These are phyloP conservation scores for Phrynosoma blainvillii DNA, from an alignment of 2,113 vertebrate genomes.

Conservation along the genomic window DNA sequence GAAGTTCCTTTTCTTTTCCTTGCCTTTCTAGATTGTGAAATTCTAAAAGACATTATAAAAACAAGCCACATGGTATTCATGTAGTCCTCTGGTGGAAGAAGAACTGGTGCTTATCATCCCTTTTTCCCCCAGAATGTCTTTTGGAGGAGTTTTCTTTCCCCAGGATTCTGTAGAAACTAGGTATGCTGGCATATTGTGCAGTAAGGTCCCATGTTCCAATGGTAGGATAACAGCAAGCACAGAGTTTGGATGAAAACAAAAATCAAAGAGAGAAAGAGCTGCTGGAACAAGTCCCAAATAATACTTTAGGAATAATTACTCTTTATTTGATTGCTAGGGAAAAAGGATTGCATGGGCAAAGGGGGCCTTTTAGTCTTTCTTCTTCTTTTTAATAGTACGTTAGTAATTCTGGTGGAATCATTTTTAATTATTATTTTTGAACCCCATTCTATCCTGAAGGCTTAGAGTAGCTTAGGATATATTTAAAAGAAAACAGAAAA, in stretches of 20 bases:
- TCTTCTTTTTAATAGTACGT: neutral
- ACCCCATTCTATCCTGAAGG: constrained; percentile 6
- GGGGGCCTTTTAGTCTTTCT: neutral
- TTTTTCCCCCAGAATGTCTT: neutral
- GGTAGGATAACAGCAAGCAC: neutral
- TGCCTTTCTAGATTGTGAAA: neutral
- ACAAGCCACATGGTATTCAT: neutral
- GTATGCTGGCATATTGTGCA: neutral
- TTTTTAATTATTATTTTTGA: constrained; percentile 19
- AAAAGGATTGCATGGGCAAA: neutral
- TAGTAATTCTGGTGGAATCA: neutral
- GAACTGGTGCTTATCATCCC: neutral
- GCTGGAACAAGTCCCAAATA: neutral
- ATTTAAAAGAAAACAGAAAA: constrained; percentile 23
- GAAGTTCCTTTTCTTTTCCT: neutral
- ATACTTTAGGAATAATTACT: constrained; percentile 4
- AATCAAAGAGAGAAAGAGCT: neutral
- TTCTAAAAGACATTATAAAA: neutral
- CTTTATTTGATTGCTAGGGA: neutral
- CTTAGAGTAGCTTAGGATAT: neutral
- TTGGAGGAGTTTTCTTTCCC: neutral
- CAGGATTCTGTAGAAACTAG: neutral
- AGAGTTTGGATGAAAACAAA: neutral
- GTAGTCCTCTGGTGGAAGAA: neutral
- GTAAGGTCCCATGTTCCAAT: neutral